Base-by-base conservation (phyloP, 2,888 invertebrate genomes). In the Heliconius cydno region DNA sequence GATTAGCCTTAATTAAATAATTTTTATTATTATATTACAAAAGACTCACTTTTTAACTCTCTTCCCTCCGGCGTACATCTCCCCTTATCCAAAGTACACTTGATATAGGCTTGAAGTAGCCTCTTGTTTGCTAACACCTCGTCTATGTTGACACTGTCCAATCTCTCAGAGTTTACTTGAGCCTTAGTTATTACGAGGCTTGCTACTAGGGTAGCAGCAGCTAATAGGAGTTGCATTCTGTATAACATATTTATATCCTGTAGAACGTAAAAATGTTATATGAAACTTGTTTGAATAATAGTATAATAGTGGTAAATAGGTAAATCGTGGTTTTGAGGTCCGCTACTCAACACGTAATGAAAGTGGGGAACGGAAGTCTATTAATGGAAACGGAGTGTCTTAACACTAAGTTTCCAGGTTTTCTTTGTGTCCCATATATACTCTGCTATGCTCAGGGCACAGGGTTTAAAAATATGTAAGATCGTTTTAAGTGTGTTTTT, bases 71-170 rank as follows among this genome's bases (percentile, higher is more conserved):
- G 94, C 0, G 97, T 97, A 87, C 97, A 97, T 57, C 90, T 90
- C 9, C 96, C 96, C 75, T 93, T 91, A 1, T 96, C 96, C 83
- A 97, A 91, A 80, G 97, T 90, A 85, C 98, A 98, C 83, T 96
- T 96, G 79, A 97, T 93, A 87, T 97, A 97, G 65, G 96, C 96
- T 71, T 95, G 94, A 9, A 97, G 90, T 74, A 98, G 90, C 70
- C 97, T 94, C 80, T 96, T 96, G 90, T 96, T 97, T 9, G 87
- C 88, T 66, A 98, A 89, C 79, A 97, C 96, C 83, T 96, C 96
- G 83, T 97, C 97, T 80, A 98, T 86, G 87, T 97, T 95, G 79
- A 98, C 92, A 82, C 96, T 96, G 87, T 97, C 97, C 85, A 96
- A 97, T 85, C 96, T 96, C 80, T 95, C 96, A 6, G 96, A 96